These are phyloP conservation scores for Brachymystax lenok DNA, from an alignment of 2,797 vertebrate genomes.

Conservation along the genomic window DNA sequence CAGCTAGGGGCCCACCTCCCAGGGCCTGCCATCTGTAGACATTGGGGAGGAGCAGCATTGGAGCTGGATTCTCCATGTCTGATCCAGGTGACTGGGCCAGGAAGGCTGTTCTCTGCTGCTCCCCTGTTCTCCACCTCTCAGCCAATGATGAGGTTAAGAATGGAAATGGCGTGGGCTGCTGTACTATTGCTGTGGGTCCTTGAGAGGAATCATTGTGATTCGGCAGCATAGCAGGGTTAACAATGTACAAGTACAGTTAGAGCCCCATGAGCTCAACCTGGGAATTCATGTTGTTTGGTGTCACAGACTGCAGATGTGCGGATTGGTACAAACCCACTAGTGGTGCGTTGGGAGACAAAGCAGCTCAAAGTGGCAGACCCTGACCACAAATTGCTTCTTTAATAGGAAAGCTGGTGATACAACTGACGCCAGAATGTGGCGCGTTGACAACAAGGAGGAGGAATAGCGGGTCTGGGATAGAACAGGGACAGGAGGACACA, in stretches of 20 bases:
- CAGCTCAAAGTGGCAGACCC: slow-evolving; percentile 30
- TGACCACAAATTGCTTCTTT: slow-evolving; percentile 25
- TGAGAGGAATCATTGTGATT: no score
- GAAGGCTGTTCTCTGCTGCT: neutral
- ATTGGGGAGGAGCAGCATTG: neutral
- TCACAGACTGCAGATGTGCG: neutral
- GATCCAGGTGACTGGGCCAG: neutral
- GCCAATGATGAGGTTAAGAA: neutral
- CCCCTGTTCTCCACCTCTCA: neutral
- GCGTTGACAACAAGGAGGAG: slow-evolving; percentile 16
- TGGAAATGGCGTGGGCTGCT: no score
- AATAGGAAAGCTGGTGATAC: slow-evolving; percentile 37
- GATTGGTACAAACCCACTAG: neutral
- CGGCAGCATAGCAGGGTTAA: no score
- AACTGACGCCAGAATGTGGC: slow-evolving; percentile 9
- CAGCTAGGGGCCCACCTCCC: neutral
- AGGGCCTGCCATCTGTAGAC: neutral
- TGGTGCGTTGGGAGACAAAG: slow-evolving; percentile 8
- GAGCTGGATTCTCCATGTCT: neutral
- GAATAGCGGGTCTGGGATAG: neutral
- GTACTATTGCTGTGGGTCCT: no score
- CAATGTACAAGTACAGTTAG: neutral
- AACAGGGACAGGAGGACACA: neutral
- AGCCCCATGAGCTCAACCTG: neutral
- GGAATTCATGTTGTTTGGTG: neutral